Evolutionary conservation across 1,140 invertebrate genomes (phyloP), one percentile per base, ranked within the genome.

Genomic region (Aphelenchoides fujianensis): DNA sequence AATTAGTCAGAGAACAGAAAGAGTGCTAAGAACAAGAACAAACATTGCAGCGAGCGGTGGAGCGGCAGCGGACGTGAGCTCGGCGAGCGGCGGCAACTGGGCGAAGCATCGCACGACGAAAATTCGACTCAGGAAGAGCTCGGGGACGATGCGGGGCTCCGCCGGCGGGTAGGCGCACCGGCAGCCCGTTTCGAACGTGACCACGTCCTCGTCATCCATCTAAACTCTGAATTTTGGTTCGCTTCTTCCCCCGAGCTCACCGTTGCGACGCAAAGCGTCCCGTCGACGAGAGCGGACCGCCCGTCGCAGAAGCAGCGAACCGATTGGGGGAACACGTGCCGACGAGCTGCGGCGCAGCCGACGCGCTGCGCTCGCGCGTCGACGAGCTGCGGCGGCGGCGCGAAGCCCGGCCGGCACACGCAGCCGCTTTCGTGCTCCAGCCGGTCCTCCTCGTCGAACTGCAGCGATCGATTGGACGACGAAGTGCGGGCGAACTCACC

Each of bases 241-340:
- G 30, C 23, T 23, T 41, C n/a, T 37, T 66, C 19, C 2, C 31
- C n/a, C 12, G 12, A 12, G n/a, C 63, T 66, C 16, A 66, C 63
- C 16, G n/a, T 12, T 12, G 63, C 63, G 12, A 35, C 23, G 63
- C 63, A 66, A 12, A 61, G 31, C n/a, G n/a, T 61, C 36, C 30
- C 30, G 31, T 61, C 31, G 2, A 9, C 53, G 34, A 66, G 53
- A 41, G 63, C 27, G 1, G 63, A 66, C 23, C 12, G 12, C 12
- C 31, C 12, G 7, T 66, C 63, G 53, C 63, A 66, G 63, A 66
- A 66, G 31, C 63, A 66, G n/a, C 32, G 16, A 12, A 66, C 36
- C 12, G 63, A 66, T 41, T 30, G 5, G 12, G 55, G 55, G 55
- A 59, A 59, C 7, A 7, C 55, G 55, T n/a, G n/a, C n/a, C n/a